Conservation (phyloP, 2,888 invertebrate species). For the Drosophila colorata region DNA sequence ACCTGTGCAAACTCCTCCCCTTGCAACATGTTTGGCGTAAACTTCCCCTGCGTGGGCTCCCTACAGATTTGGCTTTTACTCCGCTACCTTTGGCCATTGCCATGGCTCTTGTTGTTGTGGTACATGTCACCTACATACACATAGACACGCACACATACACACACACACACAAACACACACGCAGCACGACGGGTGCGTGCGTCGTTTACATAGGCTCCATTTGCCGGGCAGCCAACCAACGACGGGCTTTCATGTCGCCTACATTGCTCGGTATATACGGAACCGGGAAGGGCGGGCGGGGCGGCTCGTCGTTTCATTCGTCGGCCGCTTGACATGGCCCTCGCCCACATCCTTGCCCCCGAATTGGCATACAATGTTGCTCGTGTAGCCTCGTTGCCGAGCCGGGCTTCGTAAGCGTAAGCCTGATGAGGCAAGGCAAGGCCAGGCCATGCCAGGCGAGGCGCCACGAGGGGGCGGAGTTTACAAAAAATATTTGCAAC, state of each 20-base stretch:
- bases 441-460: neutral
- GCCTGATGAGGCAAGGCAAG: slow-evolving; percentile 6
- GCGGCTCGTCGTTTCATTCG: slow-evolving; percentile 73
- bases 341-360: slow-evolving; percentile 43
- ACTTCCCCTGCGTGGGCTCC: slow-evolving; percentile 74
- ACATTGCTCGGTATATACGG: slow-evolving; percentile 68
- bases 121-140: slow-evolving; percentile 78
- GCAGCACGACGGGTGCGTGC: slow-evolving; percentile 60
- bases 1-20: slow-evolving; percentile 67
- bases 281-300: slow-evolving; percentile 22
- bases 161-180: slow-evolving; percentile 10
- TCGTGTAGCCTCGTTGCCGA: slow-evolving; percentile 56
- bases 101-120: slow-evolving; percentile 62
- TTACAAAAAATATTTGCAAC: slow-evolving; percentile 68
- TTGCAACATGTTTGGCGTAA: slow-evolving; percentile 81
- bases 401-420: slow-evolving; percentile 60
- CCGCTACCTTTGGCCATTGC: slow-evolving; percentile 73
- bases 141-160: slow-evolving; percentile 22
- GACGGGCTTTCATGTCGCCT: slow-evolving; percentile 68
- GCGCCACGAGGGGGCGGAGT: slow-evolving; percentile 44
- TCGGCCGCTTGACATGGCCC: slow-evolving; percentile 60
- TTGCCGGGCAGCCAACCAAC: slow-evolving; percentile 69
- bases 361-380: slow-evolving; percentile 72
- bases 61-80: slow-evolving; percentile 72
- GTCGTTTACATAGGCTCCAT: slow-evolving; percentile 77